Base-by-base conservation (phyloP, 2,888 invertebrate species). In the Craniophora ligustri region DNA sequence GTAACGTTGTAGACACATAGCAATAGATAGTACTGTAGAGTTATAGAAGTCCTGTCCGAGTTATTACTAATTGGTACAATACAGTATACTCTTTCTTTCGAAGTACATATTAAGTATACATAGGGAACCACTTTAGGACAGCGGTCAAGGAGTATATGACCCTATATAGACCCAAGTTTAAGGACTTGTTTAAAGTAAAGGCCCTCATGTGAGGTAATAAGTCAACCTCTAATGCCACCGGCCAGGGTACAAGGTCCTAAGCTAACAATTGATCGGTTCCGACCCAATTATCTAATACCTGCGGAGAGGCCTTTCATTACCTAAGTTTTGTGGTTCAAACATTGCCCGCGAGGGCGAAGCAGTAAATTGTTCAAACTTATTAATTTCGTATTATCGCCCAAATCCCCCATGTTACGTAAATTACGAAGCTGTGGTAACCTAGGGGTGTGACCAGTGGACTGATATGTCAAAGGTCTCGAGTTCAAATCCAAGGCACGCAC, bases 231-330 rank as follows among this genome's bases (percentile, higher is more conserved):
- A 19, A 8, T 5, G 18, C 5, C 0, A 10, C 11, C 34, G 14
- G 11, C 11, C 19, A 10, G 26, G 42, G 32, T 13, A 1, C 41
- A 39, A 14, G 36, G 35, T 55, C 53, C 71, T 67, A 58, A 56
- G 40, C 67, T 62, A 69, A 67, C 58, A 66, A 32, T 23, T 38
- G 49, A 58, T 62, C 19, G 13, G 23, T 51, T 36, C 35, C 38
- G 35, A 21, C 49, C 23, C 31, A 50, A 54, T 64, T 49, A 59
- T 58, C 11, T 40, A 28, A 61, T 47, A 49, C 49, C 40, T 54
- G 31, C 36, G 18, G 26, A 31, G 23, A 32, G 38, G 2, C 38
- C 21, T 36, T 30, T 18, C 26, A 39, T 30, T 45, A 40, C 40
- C 38, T 11, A 50, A 54, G 39, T 69, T 64, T 39, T 6, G 34